Base-by-base conservation (phyloP, 2,797 vertebrate genomes). In the Leuciscus waleckii region DNA sequence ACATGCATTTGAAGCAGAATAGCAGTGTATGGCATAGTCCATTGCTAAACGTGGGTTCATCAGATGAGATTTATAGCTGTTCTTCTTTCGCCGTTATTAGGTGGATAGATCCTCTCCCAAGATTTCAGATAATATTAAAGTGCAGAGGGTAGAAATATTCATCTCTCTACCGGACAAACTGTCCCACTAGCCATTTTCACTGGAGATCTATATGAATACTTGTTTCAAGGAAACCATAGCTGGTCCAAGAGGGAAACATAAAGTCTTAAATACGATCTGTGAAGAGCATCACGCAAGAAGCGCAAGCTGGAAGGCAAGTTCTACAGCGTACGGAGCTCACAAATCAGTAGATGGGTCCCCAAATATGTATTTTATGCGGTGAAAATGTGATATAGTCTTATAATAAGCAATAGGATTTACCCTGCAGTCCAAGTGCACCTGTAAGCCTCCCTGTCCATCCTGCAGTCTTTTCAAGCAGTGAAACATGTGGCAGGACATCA, bases 51-150 rank as follows among this genome's bases (percentile, higher is more conserved):
- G 90, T 69, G 43, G 92, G 92, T 94, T 93, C 93, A 94, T 94
- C 94, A 94, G 93, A 93, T 92, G 93, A 95, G 94, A 95, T 95
- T 95, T 95, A 96, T 95, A 91, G 92, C 93, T 93, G 91, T 92
- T 95, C 93, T 93, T 94, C 92, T 94, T 94, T 93, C 91, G 90
- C 93, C 92, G 92, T 95, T 95, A 95, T 95, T 95, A 95, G 90
- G 90, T 92, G 92, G 91, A 94, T 92, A 93, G 94, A 95, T 94
- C 87, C 87, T 87, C 87, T 89, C 85, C 58, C 74, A 71, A 83
- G 83, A 85, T 86, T 92, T 93, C 90, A 91, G 92, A 93, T 89
- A 92, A 93, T 93, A 94, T 95, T 94, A 93, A 95, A 94, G 90
- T 90, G 91, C 91, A 92, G 90, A 92, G 93, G 91, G 93, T 92